Base-by-base conservation (phyloP, 2,797 vertebrate species). In the Silurus lanzhouensis region DNA sequence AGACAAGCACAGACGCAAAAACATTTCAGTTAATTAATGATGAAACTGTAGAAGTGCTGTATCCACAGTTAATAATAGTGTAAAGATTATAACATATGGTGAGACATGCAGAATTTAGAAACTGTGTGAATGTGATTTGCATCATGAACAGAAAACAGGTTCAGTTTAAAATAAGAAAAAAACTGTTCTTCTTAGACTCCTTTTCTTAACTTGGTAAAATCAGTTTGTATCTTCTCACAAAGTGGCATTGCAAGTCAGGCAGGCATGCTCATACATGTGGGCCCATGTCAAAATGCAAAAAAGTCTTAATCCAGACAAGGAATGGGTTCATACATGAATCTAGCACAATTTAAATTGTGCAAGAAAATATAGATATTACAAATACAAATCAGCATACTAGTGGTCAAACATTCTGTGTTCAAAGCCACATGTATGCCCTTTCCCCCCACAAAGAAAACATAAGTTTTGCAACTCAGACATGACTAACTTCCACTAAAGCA, bases 101-200 rank as follows among this genome's bases (percentile, higher is more conserved):
- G 89, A 83, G 83, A 82, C 89, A 90, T 90, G 89, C 88, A 90
- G 66, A 83, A 55, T 19, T 12, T 78, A 6, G 46, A 25, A 77
- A 79, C 17, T 27, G 79, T 75, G 79, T 58, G 71, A 76, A 3
- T 77, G 8, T 52, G 52, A 82, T 1, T 68, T 55, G 31, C 31
- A 27, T 52, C 31, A 14, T 25, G 9, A 48, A 81, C 70, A 58
- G 84, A 52, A 17, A 60, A 58, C 27, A 38, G 55, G 31, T 82
- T 66, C 20, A 46, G 71, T 20, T 58, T 8, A 31, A 15, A 25
- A 81, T 19, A n/a, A n/a, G n/a, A n/a, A n/a, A n/a, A n/a, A n/a
- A n/a, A n/a, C n/a, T n/a, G n/a, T n/a, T n/a, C 27, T 27, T 27
- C 27, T 27, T 27, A 27, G 3, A 63, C 64, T 81, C 0, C 2